phyloP scores from a whole-genome alignment of 2,888 invertebrate species.

The Phortica okadai region DNA sequence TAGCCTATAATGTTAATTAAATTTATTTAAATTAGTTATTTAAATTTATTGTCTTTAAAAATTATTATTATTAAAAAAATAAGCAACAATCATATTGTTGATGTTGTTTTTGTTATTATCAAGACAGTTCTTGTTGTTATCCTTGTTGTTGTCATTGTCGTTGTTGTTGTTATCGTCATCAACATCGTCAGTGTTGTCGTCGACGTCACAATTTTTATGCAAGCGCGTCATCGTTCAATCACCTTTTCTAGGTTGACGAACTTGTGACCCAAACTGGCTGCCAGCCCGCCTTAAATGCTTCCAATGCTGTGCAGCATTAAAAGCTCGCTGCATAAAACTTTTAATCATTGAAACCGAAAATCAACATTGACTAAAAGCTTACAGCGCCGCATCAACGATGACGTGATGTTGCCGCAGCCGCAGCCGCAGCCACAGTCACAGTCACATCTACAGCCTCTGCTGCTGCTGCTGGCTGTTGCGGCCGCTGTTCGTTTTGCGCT shows the following conservation, averaged over 20 bases:
- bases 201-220: slow-evolving; percentile 16
- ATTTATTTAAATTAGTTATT: too few relatives aligned
- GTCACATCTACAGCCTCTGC: slow-evolving; percentile 18
- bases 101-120: too few relatives aligned
- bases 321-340: slow-evolving; percentile 36
- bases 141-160: background rate
- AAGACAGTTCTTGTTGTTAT: background rate
- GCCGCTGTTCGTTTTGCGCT: background rate
- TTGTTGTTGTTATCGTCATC: background rate
- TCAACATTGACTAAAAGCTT: background rate
- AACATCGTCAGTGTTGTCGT: background rate
- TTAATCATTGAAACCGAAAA: slow-evolving; percentile 5
- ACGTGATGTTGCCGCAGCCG: slow-evolving; percentile 26
- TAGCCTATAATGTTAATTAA: too few relatives aligned
- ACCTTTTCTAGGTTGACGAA: slow-evolving; percentile 58
- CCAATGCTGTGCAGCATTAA: slow-evolving; percentile 36
- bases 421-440: slow-evolving; percentile 31
- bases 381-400: slow-evolving; percentile 46
- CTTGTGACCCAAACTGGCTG: slow-evolving; percentile 55
- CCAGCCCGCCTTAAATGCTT: slow-evolving; percentile 5
- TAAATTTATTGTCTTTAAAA: too few relatives aligned
- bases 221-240: slow-evolving; percentile 49
- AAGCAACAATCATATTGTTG: too few relatives aligned
- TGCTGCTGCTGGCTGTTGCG: slow-evolving; percentile 14
- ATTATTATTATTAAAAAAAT: too few relatives aligned